Base-by-base conservation (phyloP, 2,797 vertebrate genomes). In the Alfaro cultratus region DNA sequence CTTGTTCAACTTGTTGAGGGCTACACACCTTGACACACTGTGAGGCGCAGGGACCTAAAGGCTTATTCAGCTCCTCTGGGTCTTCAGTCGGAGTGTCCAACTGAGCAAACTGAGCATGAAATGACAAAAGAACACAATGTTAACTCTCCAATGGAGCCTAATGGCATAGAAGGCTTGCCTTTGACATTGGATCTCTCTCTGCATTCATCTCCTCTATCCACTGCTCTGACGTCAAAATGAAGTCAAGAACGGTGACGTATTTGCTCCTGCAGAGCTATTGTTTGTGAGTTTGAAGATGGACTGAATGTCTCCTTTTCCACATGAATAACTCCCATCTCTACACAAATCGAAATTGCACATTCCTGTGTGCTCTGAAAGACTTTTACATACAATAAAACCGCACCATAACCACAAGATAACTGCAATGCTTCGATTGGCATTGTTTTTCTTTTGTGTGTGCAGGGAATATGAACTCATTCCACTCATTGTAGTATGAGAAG, bases 11-110 rank as follows among this genome's bases (percentile, higher is more conserved):
- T 16, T 71, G 41, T 12, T 45, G 23, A 71, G 26, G 39, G n/a
- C 11, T 0, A 76, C 76, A 2, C 70, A 97, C 97, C 95, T 97
- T 96, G 12, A 80, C 77, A 89, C 97, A 97, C 74, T 83, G 82
- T 2, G 94, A 89, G 4, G 83, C 57, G 83, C 97, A 97, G 31
- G 96, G 91, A 34, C 96, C 95, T 83, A 95, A 85, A 39, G 94
- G 95, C 83, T 94, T 94, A 0, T 77, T 60, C 73, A 92, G 26
- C 76, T 93, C 91, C 64, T 94, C 90, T 31, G 94, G 95, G 87
- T 94, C 93, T 74, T 88, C 93, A 55, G 95, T 96, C 0, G 93
- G 94, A 2, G 87, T 94, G 91, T 96, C 95, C 85, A 96, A 80
- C 90, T 96, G 95, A 72, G 92, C 84, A 73, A 84, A 80, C 96